Base-by-base conservation (phyloP, 2,797 vertebrate genomes). In the Carduelis carduelis region DNA sequence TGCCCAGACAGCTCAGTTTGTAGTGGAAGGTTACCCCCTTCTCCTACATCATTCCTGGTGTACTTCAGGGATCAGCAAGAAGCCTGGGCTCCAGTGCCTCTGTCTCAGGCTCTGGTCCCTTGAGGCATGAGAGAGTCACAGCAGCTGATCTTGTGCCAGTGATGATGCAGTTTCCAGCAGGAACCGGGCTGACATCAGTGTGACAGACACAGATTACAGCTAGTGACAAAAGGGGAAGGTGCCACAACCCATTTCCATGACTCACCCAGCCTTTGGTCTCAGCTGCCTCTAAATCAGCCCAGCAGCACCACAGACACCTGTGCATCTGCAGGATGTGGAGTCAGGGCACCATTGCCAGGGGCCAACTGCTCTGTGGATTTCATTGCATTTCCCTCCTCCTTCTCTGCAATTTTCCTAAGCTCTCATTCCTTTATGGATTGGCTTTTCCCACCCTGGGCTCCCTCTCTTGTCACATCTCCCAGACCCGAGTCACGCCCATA, bases 401-500 rank as follows among this genome's bases (percentile, higher is more conserved):
- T 19, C 52, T 53, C 43, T 63, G 76, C 74, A 35, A 2, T 52
- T 69, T 88, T 47, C 47, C 49, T 43, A 32, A 72, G 35, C 15
- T 78, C 32, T 28, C 27, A 27, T 7, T 22, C 35, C 19, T 57
- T 61, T 39, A 55, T 55, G 34, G 22, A 17, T 21, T 69, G 80
- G 80, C 55, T 44, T 55, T 69, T 44, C 49, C 83, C 46, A 13
- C 26, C 30, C 34, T 12, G 3, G 57, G 55, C 63, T 78, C 49
- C 39, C 34, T 30, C n/a, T 69, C 43, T 23, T 24, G 28, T 79
- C 71, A 37, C 53, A 28, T 27, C 61, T 79, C 70, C 57, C 0
- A 0, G 49, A 4, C n/a, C 37, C 7, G 0, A 8, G 37, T 74
- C 69, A 13, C 0, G 0, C 7, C 53, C 1, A 0, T 4, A 49